Evolutionary conservation across 2,797 vertebrate species (phyloP), one percentile per base, ranked within the genome.

Genomic region (Hybognathus amarus): DNA sequence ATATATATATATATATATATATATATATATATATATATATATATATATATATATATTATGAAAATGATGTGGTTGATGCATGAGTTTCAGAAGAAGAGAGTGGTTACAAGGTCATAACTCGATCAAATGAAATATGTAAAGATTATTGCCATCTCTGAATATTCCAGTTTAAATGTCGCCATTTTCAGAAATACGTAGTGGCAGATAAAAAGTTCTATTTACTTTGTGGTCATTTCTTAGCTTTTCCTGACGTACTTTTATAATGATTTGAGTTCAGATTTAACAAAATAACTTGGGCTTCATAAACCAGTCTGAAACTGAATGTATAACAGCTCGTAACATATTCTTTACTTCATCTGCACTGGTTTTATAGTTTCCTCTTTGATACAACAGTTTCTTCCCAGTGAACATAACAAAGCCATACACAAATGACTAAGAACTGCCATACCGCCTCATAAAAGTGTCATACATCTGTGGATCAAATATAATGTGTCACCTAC

Each of bases 361-460:
- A 27, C 67, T 79, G 61, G 30, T 76, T 81, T 70, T 68, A 69
- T 78, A 76, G 50, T 82, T 78, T 78, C 33, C 45, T 56, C 36
- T 42, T 75, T 61, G 74, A 71, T 33, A n/a, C 24, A 27, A 45
- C 36, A 66, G 40, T 52, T 47, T 45, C 40, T 47, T 30, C 18
- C 63, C 68, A 74, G 68, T 73, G n/a, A 76, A 64, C 66, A 68
- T 66, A 68, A 76, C 54, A 78, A 81, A 82, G 47, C 76, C 54
- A 67, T 61, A 67, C 59, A 64, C 52, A 24, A 77, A 54, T 30
- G 79, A 61, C 45, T 63, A 63, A 63, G 47, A 82, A 70, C 24
- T 42, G 66, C 70, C 47, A 47, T 22, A 18, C 36, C n/a, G 52
- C 64, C 74, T 52, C 24, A 63, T 82, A 66, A 66, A 78, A 36